phyloP scores from a whole-genome alignment of 2,113 vertebrate genomes.

The Salvelinus fontinalis region DNA sequence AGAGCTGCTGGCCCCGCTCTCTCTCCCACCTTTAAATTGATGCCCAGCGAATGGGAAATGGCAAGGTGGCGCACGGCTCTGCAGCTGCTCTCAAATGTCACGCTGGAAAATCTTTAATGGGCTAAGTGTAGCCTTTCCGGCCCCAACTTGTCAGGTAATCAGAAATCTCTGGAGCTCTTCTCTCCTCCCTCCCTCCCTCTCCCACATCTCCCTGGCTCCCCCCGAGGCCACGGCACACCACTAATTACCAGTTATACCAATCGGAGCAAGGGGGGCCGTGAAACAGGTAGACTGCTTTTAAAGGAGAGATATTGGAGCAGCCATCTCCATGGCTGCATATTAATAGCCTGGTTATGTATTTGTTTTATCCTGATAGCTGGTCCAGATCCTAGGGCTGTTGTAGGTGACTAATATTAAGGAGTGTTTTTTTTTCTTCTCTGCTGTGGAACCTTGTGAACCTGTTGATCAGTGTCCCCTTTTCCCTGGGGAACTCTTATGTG shows the following conservation, averaged over 20 bases:
- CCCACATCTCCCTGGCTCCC: conserved; percentile 66
- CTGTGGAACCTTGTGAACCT: conserved; percentile 32
- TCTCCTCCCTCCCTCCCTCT: conserved; percentile 71
- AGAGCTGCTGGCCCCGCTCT: conserved; percentile 72
- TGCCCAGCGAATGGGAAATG: conserved; percentile 94
- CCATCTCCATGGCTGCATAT: conserved; percentile 42
- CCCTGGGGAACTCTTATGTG: conserved; percentile 31
- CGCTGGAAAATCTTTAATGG: conserved; percentile 97
- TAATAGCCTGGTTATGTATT: conserved; percentile 56
- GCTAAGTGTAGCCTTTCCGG: conserved; percentile 99
- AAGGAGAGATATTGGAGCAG: conserved; percentile 66
- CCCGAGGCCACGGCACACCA: conserved; percentile 82
- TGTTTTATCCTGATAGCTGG: conserved; percentile 39
- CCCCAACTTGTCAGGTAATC: conserved; percentile 95
- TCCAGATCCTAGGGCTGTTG: not conserved
- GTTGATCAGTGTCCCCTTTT: conserved; percentile 29
- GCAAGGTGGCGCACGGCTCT: conserved; percentile 84
- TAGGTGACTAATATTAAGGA: not conserved
- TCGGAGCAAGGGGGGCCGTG: conserved; percentile 80
- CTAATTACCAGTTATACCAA: conserved; percentile 94
- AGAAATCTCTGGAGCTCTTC: conserved; percentile 88
- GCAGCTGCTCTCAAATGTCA: conserved; percentile 97
- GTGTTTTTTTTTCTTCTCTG: not conserved
- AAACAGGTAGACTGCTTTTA: conserved; percentile 83
- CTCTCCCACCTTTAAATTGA: conserved; percentile 77